phyloP scores from a whole-genome alignment of 2,797 vertebrate species.

The Luscinia megarhynchos region DNA sequence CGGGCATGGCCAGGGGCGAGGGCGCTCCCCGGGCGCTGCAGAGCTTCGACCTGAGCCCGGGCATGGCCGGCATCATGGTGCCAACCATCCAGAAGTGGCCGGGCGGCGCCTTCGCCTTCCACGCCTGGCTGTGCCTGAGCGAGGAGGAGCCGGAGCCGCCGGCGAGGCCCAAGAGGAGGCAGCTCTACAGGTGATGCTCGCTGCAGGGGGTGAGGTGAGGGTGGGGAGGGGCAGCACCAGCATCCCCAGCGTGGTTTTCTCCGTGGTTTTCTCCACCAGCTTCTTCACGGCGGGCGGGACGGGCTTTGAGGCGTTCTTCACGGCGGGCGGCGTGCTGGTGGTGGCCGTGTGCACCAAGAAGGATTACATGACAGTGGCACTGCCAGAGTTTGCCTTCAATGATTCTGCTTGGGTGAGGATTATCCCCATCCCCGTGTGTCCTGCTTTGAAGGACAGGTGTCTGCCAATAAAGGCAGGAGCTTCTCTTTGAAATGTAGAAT shows the following conservation, averaged over 20 bases:
- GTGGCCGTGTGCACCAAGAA: conserved; percentile 97
- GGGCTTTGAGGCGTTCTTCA: conserved; percentile 96
- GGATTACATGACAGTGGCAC: conserved; percentile 91
- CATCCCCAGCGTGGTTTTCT: background rate
- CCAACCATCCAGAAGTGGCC: conserved; percentile 93
- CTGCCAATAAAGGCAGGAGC: no score
- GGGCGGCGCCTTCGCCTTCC: conserved; percentile 90
- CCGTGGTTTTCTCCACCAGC: conserved; percentile 61
- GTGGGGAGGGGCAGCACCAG: background rate
- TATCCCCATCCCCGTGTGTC: fast-evolving
- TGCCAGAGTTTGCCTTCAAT: conserved; percentile 84
- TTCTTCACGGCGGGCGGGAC: conserved; percentile 93
- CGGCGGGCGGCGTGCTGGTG: conserved; percentile 88
- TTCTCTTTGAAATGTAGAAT: no score
- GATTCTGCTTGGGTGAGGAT: conserved; percentile 90
- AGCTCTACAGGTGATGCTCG: conserved; percentile 89
- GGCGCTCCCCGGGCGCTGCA: conserved; percentile 84
- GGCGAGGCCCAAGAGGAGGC: conserved; percentile 80
- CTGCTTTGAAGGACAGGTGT: no score
- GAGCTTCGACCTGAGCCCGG: conserved; percentile 92
- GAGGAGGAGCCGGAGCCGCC: conserved; percentile 31
- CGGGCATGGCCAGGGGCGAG: conserved; percentile 87
- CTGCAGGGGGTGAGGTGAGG: background rate
- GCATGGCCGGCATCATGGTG: conserved; percentile 98
- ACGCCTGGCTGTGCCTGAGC: conserved; percentile 93